phyloP scores from a whole-genome alignment of 2,113 vertebrate genomes.

The Pseudopipra pipra region DNA sequence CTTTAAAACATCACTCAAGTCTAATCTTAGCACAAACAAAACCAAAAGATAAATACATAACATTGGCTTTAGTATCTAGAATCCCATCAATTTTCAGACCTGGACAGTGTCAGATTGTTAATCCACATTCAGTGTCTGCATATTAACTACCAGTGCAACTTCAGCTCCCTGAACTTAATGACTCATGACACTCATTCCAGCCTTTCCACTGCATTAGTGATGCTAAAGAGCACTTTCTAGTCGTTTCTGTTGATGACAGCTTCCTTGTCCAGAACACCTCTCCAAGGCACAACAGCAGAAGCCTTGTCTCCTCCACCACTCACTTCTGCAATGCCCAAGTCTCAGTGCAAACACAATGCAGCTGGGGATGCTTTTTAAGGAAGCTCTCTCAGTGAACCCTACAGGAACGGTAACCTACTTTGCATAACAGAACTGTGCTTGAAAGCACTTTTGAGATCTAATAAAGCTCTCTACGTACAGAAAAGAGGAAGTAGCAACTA shows the following conservation, averaged over 20 bases:
- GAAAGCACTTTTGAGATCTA: neutral
- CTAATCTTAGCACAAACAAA: neutral
- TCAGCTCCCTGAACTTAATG: neutral
- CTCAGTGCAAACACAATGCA: neutral
- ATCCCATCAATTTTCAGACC: neutral
- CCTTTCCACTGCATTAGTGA: neutral
- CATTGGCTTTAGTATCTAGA: neutral
- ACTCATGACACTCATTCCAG: neutral
- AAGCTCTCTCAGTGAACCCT: neutral
- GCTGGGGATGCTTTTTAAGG: neutral
- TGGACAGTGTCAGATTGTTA: neutral
- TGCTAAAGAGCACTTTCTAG: neutral
- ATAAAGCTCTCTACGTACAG: neutral
- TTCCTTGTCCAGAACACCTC: neutral
- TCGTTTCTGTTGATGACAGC: neutral
- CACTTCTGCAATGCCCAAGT: neutral
- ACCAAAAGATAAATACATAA: neutral
- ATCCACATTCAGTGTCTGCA: neutral
- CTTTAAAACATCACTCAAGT: neutral
- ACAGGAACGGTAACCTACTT: neutral
- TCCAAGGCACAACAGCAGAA: neutral
- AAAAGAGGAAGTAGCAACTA: neutral
- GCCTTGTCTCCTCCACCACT: neutral
- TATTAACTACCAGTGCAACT: neutral
- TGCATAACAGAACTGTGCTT: conserved; percentile 11